These are phyloP conservation scores for Beroe forskalii DNA, from an alignment of 37 sponge, comb jelly and placozoan species.

Conservation along the genomic window DNA sequence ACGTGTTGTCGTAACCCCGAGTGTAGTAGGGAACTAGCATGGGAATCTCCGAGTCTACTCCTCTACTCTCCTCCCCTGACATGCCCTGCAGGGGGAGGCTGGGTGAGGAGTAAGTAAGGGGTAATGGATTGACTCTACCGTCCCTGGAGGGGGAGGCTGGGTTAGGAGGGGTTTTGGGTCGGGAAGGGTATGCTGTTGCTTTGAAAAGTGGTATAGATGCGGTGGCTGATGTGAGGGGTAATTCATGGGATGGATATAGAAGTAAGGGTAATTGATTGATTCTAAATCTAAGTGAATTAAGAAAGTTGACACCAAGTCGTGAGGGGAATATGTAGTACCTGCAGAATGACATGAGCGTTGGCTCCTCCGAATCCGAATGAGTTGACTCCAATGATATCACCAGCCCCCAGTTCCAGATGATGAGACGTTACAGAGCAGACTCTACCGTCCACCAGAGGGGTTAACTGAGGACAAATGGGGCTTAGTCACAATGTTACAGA, in stretches of 20 bases:
- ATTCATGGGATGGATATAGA: too few species aligned
- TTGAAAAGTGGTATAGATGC: too few species aligned
- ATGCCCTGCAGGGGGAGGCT: constrained; percentile 30
- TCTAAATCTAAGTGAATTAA: too few species aligned
- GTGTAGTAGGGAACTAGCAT: constrained; percentile 42
- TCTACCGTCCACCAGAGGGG: constrained; percentile 19
- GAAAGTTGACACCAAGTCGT: too few species aligned
- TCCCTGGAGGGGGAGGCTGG: too few species aligned
- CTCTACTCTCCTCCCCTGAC: constrained; percentile 9
- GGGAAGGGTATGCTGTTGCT: too few species aligned
- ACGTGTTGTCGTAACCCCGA: neutral
- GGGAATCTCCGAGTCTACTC: constrained; percentile 28
- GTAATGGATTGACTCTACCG: too few species aligned
- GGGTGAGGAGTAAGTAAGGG: too few species aligned
- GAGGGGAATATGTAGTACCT: too few species aligned
- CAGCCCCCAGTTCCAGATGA: neutral
- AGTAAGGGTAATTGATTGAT: too few species aligned
- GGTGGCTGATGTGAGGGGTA: too few species aligned
- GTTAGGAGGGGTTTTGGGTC: neutral
- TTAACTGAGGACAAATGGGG: neutral
- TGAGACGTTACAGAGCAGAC: constrained; percentile 5
- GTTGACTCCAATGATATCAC: constrained; percentile 66
- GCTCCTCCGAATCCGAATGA: constrained; percentile 69
- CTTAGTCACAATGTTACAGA: too few species aligned
- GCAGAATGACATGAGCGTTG: constrained; percentile 66